Conservation (phyloP, 2,888 invertebrate genomes). For the Apotomis betuletana region DNA sequence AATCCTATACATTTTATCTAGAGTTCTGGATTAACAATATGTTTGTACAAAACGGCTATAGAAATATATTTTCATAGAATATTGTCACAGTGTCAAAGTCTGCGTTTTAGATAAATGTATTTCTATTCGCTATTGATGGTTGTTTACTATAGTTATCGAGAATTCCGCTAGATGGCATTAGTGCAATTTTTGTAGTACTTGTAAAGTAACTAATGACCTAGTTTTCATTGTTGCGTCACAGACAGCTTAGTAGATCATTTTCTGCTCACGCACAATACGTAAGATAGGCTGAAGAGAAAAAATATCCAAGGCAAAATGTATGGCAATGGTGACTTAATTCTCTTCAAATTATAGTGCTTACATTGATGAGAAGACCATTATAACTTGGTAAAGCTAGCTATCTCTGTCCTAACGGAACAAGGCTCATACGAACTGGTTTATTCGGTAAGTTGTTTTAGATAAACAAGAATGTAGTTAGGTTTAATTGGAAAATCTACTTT, state of each 20-base stretch:
- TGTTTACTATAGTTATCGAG: constrained; percentile 2
- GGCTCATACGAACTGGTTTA: too few relatives aligned
- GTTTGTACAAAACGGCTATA: neutral
- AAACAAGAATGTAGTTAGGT: too few relatives aligned
- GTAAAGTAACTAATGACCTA: neutral
- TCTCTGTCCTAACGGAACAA: too few relatives aligned
- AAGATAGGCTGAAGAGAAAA: too few relatives aligned
- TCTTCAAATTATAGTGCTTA: too few relatives aligned
- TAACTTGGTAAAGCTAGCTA: too few relatives aligned
- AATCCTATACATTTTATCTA: neutral
- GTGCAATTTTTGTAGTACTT: neutral
- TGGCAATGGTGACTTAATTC: too few relatives aligned
- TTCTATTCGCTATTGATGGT: constrained; percentile 7
- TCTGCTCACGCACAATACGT: neutral
- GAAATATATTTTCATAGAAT: constrained; percentile 20
- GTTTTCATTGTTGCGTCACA: neutral
- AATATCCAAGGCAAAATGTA: too few relatives aligned
- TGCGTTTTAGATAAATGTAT: constrained; percentile 23
- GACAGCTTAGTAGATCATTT: neutral
- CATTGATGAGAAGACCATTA: too few relatives aligned
- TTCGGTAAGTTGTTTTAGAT: too few relatives aligned
- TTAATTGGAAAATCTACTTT: neutral
- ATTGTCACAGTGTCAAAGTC: constrained; percentile 11
- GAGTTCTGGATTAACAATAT: neutral
- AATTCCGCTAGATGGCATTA: constrained; percentile 24